Percentiles rank a stretch among this genome's conserved stretches.
Conservation (phyloP, 2,797 vertebrate genomes). For the Arctocebus calabarensis region DNA sequence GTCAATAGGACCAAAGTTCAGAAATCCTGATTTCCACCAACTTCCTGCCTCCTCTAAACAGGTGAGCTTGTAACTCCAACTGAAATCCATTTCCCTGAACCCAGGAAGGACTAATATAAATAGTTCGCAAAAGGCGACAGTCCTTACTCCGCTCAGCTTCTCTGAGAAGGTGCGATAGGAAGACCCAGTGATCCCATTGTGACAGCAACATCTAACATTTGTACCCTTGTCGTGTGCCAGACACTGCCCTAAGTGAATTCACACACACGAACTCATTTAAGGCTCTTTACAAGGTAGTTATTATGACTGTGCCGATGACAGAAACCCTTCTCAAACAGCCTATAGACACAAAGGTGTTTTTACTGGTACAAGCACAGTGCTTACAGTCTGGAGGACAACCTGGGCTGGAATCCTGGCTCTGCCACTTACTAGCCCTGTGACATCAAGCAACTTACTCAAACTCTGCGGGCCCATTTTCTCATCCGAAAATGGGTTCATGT, state of each 20-base stretch:
- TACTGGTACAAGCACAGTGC: background rate
- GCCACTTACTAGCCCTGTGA: background rate
- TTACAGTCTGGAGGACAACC: background rate
- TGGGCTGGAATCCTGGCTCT: background rate
- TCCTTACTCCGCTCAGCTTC: background rate
- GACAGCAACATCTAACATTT: background rate
- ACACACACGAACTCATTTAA: background rate
- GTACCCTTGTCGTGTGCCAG: background rate
- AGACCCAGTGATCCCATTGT: background rate
- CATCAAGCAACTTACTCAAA: background rate
- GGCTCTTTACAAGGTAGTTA: background rate
- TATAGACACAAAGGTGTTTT: background rate
- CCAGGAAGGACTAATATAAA: background rate
- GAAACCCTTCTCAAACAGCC: background rate
- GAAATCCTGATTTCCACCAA: background rate
- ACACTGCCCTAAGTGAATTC: background rate
- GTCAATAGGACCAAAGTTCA: background rate
- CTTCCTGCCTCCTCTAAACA: background rate
- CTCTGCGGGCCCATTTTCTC: background rate
- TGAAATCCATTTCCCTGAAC: background rate
- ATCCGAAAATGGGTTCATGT: background rate
- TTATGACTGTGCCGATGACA: background rate
- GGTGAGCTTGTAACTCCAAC: background rate
- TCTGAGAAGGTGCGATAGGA: background rate
- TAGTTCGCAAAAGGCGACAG: background rate